Evolutionary conservation across 2,797 vertebrate species (phyloP), one percentile per base, ranked within the genome.

Genomic region (Danio choprae): DNA sequence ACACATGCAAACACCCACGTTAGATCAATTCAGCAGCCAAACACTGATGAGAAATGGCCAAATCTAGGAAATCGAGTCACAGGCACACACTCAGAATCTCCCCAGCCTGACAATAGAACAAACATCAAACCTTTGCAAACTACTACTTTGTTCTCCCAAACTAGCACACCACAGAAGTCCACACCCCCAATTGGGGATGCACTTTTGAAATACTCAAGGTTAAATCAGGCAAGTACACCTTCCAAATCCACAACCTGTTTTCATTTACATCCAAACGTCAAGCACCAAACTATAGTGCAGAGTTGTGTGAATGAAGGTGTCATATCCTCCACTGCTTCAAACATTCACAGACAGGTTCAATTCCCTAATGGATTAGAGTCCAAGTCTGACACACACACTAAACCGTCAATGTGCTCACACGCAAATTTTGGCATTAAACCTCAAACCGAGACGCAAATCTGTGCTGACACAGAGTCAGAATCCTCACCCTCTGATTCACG

Each of bases 121-220:
- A 22, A 65, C 50, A 46, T 64, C n/a, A 60, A 22, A 78, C 44
- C 36, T 62, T 62, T 62, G 12, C 29, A 79, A 55, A 43, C 68
- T n/a, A 29, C 72, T 51, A 16, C 58, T 11, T 58, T 58, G 5
- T 74, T 22, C 43, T 8, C 60, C 44, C 63, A 84, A 41, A 44
- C 13, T 3, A 48, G 59, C 71, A 40, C 74, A 12, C 51, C 60
- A 1, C 71, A 71, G 20, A 53, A 81, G 18, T 46, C 64, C n/a
- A 81, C 74, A 74, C 63, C 74, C 55, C 81, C 55, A 40, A 20
- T 80, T 44, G 59, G 50, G 77, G 15, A 56, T 60, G 5, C 82
- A 77, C 63, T 74, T 83, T 43, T 71, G 83, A 77, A 70, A 85
- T 87, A 15, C 73, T 89, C 53, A 89, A 86, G 0, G 77, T 90